Conservation (phyloP, 2,113 vertebrate genomes). For the Phaethon lepturus region DNA sequence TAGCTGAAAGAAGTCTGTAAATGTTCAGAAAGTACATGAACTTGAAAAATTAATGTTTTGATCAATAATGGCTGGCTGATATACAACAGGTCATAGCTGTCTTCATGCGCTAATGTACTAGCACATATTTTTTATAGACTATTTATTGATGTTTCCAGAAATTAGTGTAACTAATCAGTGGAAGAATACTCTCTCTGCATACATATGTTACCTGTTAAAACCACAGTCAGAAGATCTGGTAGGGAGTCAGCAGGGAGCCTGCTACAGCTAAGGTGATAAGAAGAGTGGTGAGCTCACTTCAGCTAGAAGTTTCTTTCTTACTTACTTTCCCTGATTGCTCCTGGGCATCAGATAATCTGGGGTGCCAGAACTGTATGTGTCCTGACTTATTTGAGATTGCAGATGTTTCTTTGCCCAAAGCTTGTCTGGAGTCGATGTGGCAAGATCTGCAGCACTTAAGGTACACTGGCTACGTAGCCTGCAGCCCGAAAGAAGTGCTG, state of each 20-base stretch:
- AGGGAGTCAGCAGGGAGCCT: neutral
- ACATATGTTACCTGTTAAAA: neutral
- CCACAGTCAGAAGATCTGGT: neutral
- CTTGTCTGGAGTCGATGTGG: neutral
- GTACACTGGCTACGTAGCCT: neutral
- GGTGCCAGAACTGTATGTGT: neutral
- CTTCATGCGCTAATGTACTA: neutral
- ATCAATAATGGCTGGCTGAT: neutral
- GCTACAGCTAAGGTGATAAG: neutral
- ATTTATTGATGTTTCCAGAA: neutral
- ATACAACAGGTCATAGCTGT: neutral
- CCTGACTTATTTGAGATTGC: neutral
- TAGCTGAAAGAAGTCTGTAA: neutral
- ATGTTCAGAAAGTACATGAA: slow-evolving; percentile 1
- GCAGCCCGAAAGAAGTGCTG: neutral
- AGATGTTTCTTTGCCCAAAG: neutral
- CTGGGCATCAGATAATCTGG: neutral
- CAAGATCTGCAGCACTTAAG: neutral
- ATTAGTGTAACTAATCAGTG: neutral
- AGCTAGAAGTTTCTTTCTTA: neutral
- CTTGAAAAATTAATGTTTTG: neutral
- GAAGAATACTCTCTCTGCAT: neutral
- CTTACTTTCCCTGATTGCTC: neutral
- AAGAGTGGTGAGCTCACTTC: neutral
- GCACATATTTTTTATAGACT: neutral